Evolutionary conservation across 2,797 vertebrate genomes (phyloP), one percentile per base, ranked within the genome.

Genomic region (Acanthiza pusilla): DNA sequence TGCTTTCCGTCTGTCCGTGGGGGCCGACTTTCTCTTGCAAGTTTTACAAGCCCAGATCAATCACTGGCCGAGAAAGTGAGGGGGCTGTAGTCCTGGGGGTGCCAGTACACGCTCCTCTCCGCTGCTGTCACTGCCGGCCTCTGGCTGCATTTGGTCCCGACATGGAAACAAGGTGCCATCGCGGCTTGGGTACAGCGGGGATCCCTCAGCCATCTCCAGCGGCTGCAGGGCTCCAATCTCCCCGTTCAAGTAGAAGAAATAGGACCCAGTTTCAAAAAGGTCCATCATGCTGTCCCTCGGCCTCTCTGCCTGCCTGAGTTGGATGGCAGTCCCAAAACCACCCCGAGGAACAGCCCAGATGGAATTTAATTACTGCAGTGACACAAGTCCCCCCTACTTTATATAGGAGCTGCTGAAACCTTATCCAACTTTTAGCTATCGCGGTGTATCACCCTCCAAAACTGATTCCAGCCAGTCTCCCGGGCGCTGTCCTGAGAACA

Each of bases 331-430:
- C 40, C 16, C 40, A 42, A 42, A 42, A 42, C 15, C 40, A 42
- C 40, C 40, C 40, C 40, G 40, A 40, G 40, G 40, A 40, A 40
- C 40, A 40, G 11, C 14, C 40, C 40, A 42, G 98, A 97, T 98
- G 98, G 98, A 98, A 99, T 99, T 99, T 99, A 99, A 99, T 99
- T 99, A 99, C 98, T 98, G 98, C 97, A 92, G 98, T 98, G 98
- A 99, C 99, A 99, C 98, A 98, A 99, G 99, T 98, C 97, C 96
- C 76, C 98, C 96, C 96, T 97, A 98, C 98, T 98, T 99, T 99
- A 99, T 99, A 98, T 98, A 98, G 98, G 95, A 99, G 98, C 98
- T 98, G 97, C 98, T 99, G 99, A 99, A 99, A 99, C 98, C 97
- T 98, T 98, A 99, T 98, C 99, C 99, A 98, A 98, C 97, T 94